phyloP scores from a whole-genome alignment of 2,113 vertebrate genomes.

The Clupea harengus region DNA sequence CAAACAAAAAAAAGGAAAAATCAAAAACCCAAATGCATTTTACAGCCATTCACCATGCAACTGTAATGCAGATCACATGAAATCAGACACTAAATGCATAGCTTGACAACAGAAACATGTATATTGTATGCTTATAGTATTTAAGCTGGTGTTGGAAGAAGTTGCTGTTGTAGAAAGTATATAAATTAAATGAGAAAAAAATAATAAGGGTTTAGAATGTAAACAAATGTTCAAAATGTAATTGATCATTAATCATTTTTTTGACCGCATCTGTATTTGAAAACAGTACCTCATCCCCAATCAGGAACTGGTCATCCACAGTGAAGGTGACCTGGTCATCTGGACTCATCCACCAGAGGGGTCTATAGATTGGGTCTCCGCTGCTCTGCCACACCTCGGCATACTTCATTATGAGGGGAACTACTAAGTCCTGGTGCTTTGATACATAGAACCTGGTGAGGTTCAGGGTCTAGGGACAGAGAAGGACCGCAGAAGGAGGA shows the following conservation, averaged over 20 bases:
- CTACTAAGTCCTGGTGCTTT: conserved; percentile 76
- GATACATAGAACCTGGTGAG: conserved; percentile 76
- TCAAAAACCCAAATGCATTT: too few relatives aligned
- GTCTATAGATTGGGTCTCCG: conserved; percentile 81
- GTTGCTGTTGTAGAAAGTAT: background rate
- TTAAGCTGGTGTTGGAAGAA: background rate
- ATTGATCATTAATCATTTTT: background rate
- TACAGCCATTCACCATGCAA: background rate
- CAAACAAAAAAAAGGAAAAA: background rate
- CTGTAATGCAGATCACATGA: background rate
- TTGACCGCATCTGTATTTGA: background rate
- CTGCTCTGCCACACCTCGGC: conserved; percentile 73
- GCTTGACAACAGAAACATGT: too few relatives aligned
- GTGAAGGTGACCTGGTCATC: conserved; percentile 74
- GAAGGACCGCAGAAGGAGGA: background rate
- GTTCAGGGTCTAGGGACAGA: conserved; percentile 75
- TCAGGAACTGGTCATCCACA: conserved; percentile 84
- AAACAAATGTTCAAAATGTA: background rate
- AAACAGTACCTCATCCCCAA: conserved; percentile 80
- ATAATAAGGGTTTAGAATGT: background rate
- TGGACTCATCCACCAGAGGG: conserved; percentile 88
- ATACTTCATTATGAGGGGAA: conserved; percentile 76
- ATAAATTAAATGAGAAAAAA: background rate
- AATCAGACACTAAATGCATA: too few relatives aligned
- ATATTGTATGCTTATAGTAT: too few relatives aligned